Conservation (phyloP, 2,797 vertebrate genomes). For the Clamator glandarius region DNA sequence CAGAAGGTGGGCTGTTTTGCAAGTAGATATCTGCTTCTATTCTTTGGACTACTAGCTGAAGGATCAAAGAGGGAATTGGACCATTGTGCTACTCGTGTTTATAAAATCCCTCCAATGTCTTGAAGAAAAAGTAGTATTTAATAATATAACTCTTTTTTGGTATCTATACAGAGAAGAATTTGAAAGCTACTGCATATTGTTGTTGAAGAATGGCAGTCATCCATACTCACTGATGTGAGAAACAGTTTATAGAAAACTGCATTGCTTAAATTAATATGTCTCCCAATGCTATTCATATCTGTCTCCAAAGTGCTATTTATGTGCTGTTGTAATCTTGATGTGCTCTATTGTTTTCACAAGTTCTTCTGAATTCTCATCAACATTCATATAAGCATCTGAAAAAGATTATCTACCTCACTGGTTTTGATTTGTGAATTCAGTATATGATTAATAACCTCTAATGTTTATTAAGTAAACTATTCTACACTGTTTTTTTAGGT, state of each 20-base stretch:
- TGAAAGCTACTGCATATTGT: background rate
- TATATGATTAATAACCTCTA: background rate
- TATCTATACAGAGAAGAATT: background rate
- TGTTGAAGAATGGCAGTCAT: background rate
- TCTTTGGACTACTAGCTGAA: background rate
- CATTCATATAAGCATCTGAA: background rate
- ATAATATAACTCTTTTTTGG: background rate
- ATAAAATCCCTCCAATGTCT: background rate
- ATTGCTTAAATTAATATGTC: background rate
- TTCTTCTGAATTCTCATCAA: background rate
- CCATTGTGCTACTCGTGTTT: background rate
- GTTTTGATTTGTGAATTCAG: background rate
- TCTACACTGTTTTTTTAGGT: background rate
- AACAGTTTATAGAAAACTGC: background rate
- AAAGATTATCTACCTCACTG: background rate
- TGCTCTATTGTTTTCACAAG: background rate
- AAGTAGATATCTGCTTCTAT: background rate
- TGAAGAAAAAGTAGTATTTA: background rate
- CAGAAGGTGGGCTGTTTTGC: background rate
- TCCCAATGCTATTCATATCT: background rate
- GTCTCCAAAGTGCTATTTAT: background rate
- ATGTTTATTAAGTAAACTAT: background rate
- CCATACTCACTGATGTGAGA: background rate
- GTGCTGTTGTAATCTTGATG: background rate
- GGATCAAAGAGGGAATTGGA: background rate